These are phyloP conservation scores for Caloenas nicobarica DNA, from an alignment of 2,113 vertebrate species.

Conservation along the genomic window DNA sequence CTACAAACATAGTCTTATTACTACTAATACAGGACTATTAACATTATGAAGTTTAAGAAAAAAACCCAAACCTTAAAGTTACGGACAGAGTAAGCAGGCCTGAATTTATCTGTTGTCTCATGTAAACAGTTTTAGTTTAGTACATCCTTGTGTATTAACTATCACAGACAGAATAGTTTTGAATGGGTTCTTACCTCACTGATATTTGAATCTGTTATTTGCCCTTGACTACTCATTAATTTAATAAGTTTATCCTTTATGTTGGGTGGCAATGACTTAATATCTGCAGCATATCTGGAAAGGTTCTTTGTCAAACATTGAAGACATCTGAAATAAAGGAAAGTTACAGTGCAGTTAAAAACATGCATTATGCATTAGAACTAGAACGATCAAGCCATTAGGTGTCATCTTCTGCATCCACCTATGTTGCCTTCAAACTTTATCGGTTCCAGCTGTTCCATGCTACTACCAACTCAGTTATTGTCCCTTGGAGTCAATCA, in stretches of 20 bases:
- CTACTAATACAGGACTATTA: background rate
- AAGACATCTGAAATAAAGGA: slow-evolving; percentile 75
- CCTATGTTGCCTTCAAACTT: background rate
- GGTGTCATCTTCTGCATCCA: background rate
- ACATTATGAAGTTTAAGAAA: background rate
- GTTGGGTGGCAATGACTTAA: slow-evolving; percentile 79
- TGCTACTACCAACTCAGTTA: background rate
- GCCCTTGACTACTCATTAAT: slow-evolving; percentile 80
- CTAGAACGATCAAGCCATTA: background rate
- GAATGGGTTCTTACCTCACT: slow-evolving; percentile 77
- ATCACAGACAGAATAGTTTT: background rate
- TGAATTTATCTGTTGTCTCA: background rate
- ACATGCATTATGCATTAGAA: background rate
- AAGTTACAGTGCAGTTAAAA: background rate
- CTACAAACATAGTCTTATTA: background rate
- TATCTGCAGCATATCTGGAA: slow-evolving; percentile 76
- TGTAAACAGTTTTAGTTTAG: background rate
- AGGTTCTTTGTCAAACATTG: slow-evolving; percentile 75
- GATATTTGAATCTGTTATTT: slow-evolving; percentile 85
- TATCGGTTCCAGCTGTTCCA: background rate
- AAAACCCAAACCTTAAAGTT: background rate
- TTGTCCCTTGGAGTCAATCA: background rate
- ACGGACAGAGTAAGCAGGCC: background rate
- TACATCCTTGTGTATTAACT: background rate
- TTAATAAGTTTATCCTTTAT: slow-evolving; percentile 86